Base-by-base conservation (phyloP, 2,797 vertebrate genomes). In the Coilia nasus region DNA sequence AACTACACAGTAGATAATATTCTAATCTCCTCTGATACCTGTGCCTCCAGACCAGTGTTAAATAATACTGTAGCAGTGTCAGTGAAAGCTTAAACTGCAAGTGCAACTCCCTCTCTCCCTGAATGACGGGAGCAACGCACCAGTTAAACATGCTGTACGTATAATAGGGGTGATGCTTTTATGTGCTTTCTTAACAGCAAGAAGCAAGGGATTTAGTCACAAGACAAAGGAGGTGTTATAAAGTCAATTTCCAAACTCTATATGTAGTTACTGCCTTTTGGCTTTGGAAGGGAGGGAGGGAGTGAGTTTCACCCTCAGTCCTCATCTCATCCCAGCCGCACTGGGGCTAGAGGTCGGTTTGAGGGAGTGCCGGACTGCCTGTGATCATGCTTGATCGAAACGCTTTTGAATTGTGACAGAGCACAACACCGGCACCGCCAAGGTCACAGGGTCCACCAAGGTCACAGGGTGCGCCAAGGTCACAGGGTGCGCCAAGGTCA, bases 101-200 rank as follows among this genome's bases (percentile, higher is more conserved):
- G 71, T 6, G 31, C 71, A 44, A 44, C 17, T 78, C 71, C 35
- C 64, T 35, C 12, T 17, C 25, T 71, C 64, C 64, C 64, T 71
- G 64, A 71, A 25, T 71, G 64, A 71, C 64, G 64, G 64, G 10
- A 31, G 64, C 64, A 25, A 71, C 31, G 31, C 64, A 71, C 64
- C 50, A 54, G 50, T 54, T 7, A 3, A 54, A 54, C 50, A 54
- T 14, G 50, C 7, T 54, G 2, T 10, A 54, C 7, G 50, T 10
- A 54, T 54, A 54, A 54, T 10, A 54, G 50, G 9, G 1, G 1
- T 10, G 14, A 54, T 54, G 50, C 50, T 9, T 54, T 14, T 54
- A 54, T 54, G 2, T 14, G 9, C 50, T 54, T 41, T 41, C 35
- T 41, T 41, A 41, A 41, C 5, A 41, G 35, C 35, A 41, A 41